Evolutionary conservation across 2,113 vertebrate species (phyloP).

Genomic region (Furnarius figulus): DNA sequence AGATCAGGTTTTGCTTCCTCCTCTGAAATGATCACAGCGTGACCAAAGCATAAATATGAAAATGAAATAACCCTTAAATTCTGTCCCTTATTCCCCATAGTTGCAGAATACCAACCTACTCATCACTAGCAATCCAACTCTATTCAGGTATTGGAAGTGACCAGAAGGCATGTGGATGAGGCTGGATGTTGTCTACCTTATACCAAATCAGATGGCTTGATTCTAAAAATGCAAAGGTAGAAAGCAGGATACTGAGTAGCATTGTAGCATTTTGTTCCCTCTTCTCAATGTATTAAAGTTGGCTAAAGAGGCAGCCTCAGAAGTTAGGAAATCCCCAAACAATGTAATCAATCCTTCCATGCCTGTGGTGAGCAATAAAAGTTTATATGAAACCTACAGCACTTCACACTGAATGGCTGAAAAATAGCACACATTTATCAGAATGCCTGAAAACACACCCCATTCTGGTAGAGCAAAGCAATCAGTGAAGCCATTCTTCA

Average conservation of each 20-base stretch:
- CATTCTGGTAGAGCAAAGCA: conserved; percentile 56
- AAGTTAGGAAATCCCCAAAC: conserved; percentile 61
- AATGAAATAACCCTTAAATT: background rate
- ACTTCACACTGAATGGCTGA: conserved; percentile 63
- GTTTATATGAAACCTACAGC: conserved; percentile 54
- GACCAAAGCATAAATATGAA: background rate
- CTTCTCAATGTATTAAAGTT: background rate
- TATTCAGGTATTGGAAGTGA: background rate
- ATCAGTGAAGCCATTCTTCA: conserved; percentile 64
- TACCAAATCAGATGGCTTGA: background rate
- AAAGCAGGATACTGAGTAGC: background rate
- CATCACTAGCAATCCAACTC: background rate
- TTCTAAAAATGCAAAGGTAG: background rate
- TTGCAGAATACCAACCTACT: background rate
- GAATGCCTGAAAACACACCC: conserved; percentile 60
- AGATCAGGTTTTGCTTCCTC: background rate
- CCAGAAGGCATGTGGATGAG: background rate
- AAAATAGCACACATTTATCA: conserved; percentile 67
- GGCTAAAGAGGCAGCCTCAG: conserved; percentile 13
- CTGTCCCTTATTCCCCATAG: background rate
- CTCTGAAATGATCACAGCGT: background rate
- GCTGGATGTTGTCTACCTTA: background rate
- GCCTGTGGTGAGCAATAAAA: conserved; percentile 63
- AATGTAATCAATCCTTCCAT: conserved; percentile 57
- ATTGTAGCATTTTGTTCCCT: background rate